Conservation (phyloP, 2,888 invertebrate species). For the Lasioglossum malachurum region DNA sequence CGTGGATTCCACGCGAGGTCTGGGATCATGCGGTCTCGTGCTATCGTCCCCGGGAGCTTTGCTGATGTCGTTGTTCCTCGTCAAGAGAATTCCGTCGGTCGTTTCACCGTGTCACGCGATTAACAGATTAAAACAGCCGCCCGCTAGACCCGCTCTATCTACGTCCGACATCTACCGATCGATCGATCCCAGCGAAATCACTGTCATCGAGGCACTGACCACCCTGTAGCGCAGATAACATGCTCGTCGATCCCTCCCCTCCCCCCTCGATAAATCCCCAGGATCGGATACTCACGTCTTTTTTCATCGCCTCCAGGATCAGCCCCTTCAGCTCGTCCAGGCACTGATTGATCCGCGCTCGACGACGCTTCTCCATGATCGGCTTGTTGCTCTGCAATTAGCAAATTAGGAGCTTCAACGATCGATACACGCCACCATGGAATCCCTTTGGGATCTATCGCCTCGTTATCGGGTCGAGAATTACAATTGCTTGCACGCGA, state of each 20-base stretch:
- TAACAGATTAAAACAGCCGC: conserved; percentile 44
- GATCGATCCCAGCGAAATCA: conserved; percentile 40
- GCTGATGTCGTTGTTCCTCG: conserved; percentile 55
- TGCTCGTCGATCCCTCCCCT: background rate
- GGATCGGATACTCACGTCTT: conserved; percentile 91
- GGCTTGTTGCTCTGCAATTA: conserved; percentile 94
- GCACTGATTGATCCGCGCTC: conserved; percentile 96
- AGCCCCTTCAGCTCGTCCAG: conserved; percentile 94
- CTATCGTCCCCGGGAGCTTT: conserved; percentile 41
- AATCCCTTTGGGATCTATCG: background rate
- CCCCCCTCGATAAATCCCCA: background rate
- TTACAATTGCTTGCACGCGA: conserved; percentile 5
- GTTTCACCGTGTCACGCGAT: conserved; percentile 28
- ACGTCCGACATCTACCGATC: conserved; percentile 17
- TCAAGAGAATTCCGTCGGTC: conserved; percentile 27
- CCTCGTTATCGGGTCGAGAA: background rate
- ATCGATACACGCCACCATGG: background rate
- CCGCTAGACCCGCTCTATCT: conserved; percentile 15
- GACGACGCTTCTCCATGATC: conserved; percentile 95
- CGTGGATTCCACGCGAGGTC: conserved; percentile 52
- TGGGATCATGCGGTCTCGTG: conserved; percentile 43
- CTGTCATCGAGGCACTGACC: conserved; percentile 31
- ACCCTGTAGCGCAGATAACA: background rate
- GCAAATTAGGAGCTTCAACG: conserved; percentile 38
- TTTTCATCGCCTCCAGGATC: conserved; percentile 93